Conservation (phyloP, 2,113 vertebrate species). For the Antechinus flavipes region DNA sequence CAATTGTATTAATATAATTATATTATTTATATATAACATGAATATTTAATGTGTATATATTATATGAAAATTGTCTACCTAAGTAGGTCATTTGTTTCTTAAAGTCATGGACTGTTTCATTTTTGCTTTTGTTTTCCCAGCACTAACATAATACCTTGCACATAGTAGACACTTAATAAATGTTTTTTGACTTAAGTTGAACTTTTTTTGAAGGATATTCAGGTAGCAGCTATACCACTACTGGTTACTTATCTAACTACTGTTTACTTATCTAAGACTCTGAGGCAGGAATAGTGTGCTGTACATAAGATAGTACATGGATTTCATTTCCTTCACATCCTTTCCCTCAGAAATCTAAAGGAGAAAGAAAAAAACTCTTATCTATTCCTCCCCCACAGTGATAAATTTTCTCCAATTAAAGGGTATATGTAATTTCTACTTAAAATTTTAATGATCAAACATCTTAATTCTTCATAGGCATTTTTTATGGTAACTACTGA, state of each 20-base stretch:
- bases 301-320: neutral
- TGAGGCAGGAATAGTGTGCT: neutral
- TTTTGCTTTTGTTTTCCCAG: neutral
- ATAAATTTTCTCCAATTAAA: neutral
- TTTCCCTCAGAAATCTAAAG: neutral
- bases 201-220: neutral
- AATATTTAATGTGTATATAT: neutral
- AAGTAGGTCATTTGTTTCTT: neutral
- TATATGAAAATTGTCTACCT: neutral
- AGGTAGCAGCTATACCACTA: neutral
- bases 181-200: neutral
- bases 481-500: neutral
- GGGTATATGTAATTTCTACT: neutral
- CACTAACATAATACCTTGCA: neutral
- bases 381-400: neutral
- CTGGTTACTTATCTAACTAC: neutral
- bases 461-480: neutral
- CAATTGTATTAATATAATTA: too few species aligned
- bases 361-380: neutral
- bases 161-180: neutral
- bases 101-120: neutral
- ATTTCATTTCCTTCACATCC: neutral
- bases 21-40: too few species aligned
- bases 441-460: neutral
- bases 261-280: neutral